Evolutionary conservation across 2,113 vertebrate species (phyloP), one percentile per base, ranked within the genome.

Genomic region (Pomatorhinus ruficollis): DNA sequence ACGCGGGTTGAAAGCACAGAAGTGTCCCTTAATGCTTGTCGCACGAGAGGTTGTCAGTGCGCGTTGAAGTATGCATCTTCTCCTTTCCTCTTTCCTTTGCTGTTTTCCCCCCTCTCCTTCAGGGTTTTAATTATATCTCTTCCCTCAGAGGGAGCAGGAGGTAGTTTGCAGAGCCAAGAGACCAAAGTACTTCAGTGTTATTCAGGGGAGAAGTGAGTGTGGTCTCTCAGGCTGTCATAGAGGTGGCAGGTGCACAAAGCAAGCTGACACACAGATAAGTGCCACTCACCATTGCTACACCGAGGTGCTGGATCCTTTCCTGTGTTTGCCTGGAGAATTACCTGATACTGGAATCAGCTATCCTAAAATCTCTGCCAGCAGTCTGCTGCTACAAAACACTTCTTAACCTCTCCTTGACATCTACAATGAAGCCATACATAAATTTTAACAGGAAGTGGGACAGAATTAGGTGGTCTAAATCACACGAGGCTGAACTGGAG

Each of bases 81-180:
- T 91, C 64, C 82, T 95, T 95, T 82, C 83, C 50, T 68, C 40
- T 81, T 80, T 56, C 22, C 30, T 85, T 44, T 53, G 63, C 57
- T 81, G 31, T 87, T 81, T 94, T 50, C 28, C 25, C 18, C 35
- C 24, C 14, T 76, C 57, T 87, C 39, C 93, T 93, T 97, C 35
- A 30, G 89, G 83, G 70, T 97, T 97, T 98, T 97, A 98, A 98
- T 98, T 97, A 96, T 93, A 90, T 95, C 76, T 96, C 90, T 97
- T 94, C 66, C 92, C 89, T 97, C 42, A 30, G 91, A 97, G 93
- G 93, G 87, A 95, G 69, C 88, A 80, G 85, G 90, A 96, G 85
- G 82, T 96, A 92, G 89, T 97, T 97, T 97, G 87, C 79, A 90
- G 97, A 97, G 95, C 95, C 94, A 87, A 93, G 97, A 96, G 96